A percentile compares a stretch with the other conserved stretches of the same genome.
phyloP scores from a whole-genome alignment of 2,888 invertebrate species.

The Agriopis marginaria region DNA sequence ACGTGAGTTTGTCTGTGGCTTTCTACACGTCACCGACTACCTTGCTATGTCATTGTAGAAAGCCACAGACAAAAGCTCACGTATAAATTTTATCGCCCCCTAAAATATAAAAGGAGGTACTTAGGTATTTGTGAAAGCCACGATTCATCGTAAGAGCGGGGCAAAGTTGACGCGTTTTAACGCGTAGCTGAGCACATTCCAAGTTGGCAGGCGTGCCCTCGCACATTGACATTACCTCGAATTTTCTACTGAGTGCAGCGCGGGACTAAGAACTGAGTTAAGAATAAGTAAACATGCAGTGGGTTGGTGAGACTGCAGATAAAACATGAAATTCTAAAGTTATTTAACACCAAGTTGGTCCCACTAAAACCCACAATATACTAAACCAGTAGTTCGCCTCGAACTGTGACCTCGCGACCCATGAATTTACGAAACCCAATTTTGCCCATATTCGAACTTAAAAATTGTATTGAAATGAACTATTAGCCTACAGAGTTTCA shows the following conservation, averaged over 20 bases:
- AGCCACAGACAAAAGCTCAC: slow-evolving; percentile 15
- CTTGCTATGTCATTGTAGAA: slow-evolving; percentile 2
- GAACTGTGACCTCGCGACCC: too few species aligned
- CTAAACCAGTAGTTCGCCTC: not conserved
- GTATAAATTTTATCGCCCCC: slow-evolving; percentile 25
- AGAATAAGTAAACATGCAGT: slow-evolving; percentile 8
- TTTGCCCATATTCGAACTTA: too few species aligned
- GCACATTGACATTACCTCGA: slow-evolving; percentile 68
- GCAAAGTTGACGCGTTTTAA: slow-evolving; percentile 65
- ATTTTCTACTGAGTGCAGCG: slow-evolving; percentile 60
- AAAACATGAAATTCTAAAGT: slow-evolving; percentile 12
- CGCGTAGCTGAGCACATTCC: slow-evolving; percentile 65
- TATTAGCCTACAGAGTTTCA: too few species aligned
- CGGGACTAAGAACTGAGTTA: slow-evolving; percentile 43
- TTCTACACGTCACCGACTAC: not conserved
- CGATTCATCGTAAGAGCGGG: slow-evolving; percentile 47
- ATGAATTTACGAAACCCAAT: too few species aligned
- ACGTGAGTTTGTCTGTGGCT: too few species aligned
- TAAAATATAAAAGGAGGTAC: slow-evolving; percentile 21
- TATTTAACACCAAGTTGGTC: not conserved
- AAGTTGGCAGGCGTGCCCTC: slow-evolving; percentile 67
- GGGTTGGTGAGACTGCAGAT: slow-evolving; percentile 8
- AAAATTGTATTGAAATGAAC: too few species aligned
- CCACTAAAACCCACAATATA: not conserved
- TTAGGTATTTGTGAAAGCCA: slow-evolving; percentile 30